These are phyloP conservation scores for Xiphophorus couchianus DNA, from an alignment of 2,113 vertebrate species.

Conservation along the genomic window DNA sequence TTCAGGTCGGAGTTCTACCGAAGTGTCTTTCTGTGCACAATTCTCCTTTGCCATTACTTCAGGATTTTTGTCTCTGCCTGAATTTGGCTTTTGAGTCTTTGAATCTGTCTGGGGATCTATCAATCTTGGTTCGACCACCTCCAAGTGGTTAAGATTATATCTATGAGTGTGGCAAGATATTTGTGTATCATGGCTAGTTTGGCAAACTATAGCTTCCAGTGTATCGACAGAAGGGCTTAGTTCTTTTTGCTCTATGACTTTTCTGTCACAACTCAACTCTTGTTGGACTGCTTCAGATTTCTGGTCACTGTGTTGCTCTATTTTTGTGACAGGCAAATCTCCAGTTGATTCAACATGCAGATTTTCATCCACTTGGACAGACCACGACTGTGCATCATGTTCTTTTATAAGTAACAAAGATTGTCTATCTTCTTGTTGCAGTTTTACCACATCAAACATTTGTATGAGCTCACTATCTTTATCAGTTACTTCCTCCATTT, in stretches of 20 bases:
- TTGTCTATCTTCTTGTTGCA: conserved; percentile 2
- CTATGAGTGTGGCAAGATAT: conserved; percentile 18
- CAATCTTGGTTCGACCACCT: conserved; percentile 20
- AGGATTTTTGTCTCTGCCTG: not conserved
- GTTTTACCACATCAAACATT: conserved; percentile 3
- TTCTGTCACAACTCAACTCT: conserved; percentile 5
- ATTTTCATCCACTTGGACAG: conserved; percentile 2
- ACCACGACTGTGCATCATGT: conserved; percentile 1
- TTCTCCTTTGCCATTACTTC: conserved; percentile 12
- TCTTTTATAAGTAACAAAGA: not conserved
- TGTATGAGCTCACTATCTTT: conserved; percentile 3
- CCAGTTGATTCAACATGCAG: not conserved
- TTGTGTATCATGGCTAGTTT: conserved; percentile 8
- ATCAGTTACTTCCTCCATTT: conserved; percentile 13
- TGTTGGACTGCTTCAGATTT: conserved; percentile 17
- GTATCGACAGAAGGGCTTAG: conserved; percentile 26
- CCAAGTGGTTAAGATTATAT: not conserved
- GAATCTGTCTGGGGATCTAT: conserved; percentile 3
- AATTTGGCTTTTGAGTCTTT: conserved; percentile 36
- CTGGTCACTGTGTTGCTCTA: not conserved
- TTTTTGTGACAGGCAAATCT: not conserved
- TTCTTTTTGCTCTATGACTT: conserved; percentile 19
- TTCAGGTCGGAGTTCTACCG: conserved; percentile 42
- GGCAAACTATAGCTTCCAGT: conserved; percentile 3
- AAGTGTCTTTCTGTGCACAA: conserved; percentile 22